Evolutionary conservation across 2,113 vertebrate species (phyloP).

Genomic region (Melanerpes formicivorus): DNA sequence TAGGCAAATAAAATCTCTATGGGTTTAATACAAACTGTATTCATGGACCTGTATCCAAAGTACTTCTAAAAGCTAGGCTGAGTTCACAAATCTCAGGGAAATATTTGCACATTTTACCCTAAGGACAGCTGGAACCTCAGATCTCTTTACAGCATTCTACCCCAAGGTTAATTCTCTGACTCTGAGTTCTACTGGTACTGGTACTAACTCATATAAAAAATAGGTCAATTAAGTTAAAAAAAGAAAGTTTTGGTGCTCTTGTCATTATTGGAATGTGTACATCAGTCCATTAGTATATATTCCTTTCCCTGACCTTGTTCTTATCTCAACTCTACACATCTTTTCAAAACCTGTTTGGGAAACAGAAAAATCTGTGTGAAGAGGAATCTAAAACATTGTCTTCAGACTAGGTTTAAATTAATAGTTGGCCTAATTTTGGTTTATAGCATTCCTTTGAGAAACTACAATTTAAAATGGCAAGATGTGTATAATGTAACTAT

Average conservation of each 20-base stretch:
- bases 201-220: background rate
- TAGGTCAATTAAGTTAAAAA: background rate
- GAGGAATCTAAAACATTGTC: background rate
- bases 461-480: conserved; percentile 12
- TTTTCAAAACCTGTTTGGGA: background rate
- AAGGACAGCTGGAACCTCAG: background rate
- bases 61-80: background rate
- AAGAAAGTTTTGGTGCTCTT: background rate
- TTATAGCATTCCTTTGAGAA: conserved; percentile 29
- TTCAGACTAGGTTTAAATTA: background rate
- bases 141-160: background rate
- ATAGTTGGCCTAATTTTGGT: conserved; percentile 8
- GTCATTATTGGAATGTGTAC: background rate
- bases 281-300: background rate
- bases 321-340: background rate
- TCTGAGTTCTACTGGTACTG: background rate
- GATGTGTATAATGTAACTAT: background rate
- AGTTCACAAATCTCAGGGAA: background rate
- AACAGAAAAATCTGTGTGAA: background rate
- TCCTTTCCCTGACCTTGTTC: background rate
- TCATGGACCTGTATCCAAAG: background rate
- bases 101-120: background rate
- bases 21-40: rapidly evolving
- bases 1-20: background rate
- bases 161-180: background rate